Base-by-base conservation (phyloP, 1,140 invertebrate species). In the Gonatopus flavifemur region DNA sequence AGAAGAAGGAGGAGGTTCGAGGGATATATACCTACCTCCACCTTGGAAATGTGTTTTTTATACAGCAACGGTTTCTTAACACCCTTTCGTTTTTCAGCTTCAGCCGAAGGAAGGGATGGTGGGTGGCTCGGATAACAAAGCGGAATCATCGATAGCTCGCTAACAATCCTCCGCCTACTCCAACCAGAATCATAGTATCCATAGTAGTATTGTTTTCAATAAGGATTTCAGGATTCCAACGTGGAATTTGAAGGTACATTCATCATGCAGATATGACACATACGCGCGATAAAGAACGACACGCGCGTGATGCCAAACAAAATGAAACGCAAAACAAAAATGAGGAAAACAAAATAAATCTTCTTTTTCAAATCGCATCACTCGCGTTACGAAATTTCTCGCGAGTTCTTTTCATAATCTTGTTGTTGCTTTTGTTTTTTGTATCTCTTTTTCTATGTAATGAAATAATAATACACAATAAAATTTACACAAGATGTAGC, bases 401-500 rank as follows among this genome's bases (percentile, higher is more conserved):
- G 52, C 57, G 56, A 45, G 50, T 30, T 28, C 25, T 28, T 28
- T 28, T 28, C 55, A 37, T n/a, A n/a, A n/a, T n/a, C n/a, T n/a
- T n/a, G n/a, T n/a, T n/a, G n/a, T n/a, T n/a, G n/a, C n/a, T n/a
- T n/a, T n/a, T n/a, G n/a, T n/a, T n/a, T n/a, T n/a, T n/a, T n/a
- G n/a, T n/a, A n/a, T n/a, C n/a, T n/a, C n/a, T n/a, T n/a, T n/a
- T n/a, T n/a, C n/a, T n/a, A n/a, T n/a, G n/a, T n/a, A n/a, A n/a
- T n/a, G 33, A 65, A 70, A 67, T 66, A 64, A 69, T 61, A 53
- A 63, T 62, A 47, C 52, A 64, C 67, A 69, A 59, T 47, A 60
- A 52, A 65, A 57, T 69, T 49, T 82, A 82, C 81, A 82, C 81
- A 82, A 82, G 80, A 81, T 81, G 80, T 79, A 81, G 81, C 81